Percentiles rank a stretch among this genome's conserved stretches.
phyloP scores from a whole-genome alignment of 2,888 invertebrate species.

The Chrysomela aeneicollis region DNA sequence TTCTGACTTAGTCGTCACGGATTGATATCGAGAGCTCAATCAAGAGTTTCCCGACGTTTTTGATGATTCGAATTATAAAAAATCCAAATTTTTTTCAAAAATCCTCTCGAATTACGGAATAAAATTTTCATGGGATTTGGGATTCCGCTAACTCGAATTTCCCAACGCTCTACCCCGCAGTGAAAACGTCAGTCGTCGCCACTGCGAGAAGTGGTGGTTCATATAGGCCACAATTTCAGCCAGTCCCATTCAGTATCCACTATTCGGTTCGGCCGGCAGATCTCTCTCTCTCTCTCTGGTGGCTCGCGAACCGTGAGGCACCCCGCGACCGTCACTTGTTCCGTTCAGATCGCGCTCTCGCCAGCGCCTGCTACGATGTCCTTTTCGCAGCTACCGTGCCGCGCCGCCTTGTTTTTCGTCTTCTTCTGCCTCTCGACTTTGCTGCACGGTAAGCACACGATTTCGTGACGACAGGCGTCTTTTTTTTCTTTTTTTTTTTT shows the following conservation, averaged over 20 bases:
- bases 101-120: too few relatives aligned
- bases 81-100: too few relatives aligned
- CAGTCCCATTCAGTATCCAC: constrained; percentile 19
- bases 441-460: constrained; percentile 26
- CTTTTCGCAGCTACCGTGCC: constrained; percentile 30
- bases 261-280: constrained; percentile 25
- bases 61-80: too few relatives aligned
- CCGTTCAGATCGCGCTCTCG: constrained; percentile 16
- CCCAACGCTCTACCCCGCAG: not conserved
- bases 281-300: too few relatives aligned
- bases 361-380: constrained; percentile 33
- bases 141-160: too few relatives aligned
- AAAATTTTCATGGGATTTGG: too few relatives aligned
- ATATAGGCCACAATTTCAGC: constrained; percentile 35
- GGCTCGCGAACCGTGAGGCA: constrained; percentile 27
- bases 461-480: constrained; percentile 20
- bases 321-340: constrained; percentile 30
- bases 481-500: constrained; percentile 10
- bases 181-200: constrained; percentile 5
- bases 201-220: constrained; percentile 33
- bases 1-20: too few relatives aligned
- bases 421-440: constrained; percentile 23
- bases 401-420: constrained; percentile 23
- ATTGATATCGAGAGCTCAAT: too few relatives aligned
- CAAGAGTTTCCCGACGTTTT: too few relatives aligned